Evolutionary conservation across 2,797 vertebrate genomes (phyloP), one percentile per base, ranked within the genome.

Genomic region (Clarias platycephalus): DNA sequence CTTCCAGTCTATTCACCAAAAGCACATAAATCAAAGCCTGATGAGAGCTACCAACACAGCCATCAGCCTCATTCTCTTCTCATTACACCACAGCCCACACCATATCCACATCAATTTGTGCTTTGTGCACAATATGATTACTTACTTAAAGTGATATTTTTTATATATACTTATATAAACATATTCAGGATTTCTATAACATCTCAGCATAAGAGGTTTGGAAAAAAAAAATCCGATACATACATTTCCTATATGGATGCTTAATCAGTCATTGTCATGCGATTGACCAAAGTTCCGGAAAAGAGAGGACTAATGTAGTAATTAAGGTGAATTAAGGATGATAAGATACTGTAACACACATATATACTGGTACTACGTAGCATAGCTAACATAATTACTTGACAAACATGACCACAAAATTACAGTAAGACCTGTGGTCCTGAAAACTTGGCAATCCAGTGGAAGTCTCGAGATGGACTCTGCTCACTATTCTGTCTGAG

Each of bases 21-120:
- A 72, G 10, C 81, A 90, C 85, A 92, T 91, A 87, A 91, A 93
- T 92, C 91, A 89, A 83, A 87, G 87, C 87, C 91, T 89, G 90
- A 89, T 88, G 81, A 86, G 26, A 83, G 86, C 87, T 86, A 79
- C 20, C 89, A 88, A 82, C 70, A 78, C 82, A 79, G 67, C 84
- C 55, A 75, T 81, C 37, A 40, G 80, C 77, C 60, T 84, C 68
- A 77, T 49, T 44, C 70, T 84, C 75, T 81, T 49, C 76, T 83
- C 71, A 80, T 86, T 74, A 68, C 83, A 78, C 86, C 80, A 77
- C 80, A 72, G 84, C 71, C 58, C 71, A 81, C 79, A 83, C 67
- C 44, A 84, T 40, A 76, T 53, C 8, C 31, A 37, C 55, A 81
- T n/a, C 55, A 26, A 66, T 75, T 24, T 58, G 53, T 40, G 22